These are phyloP conservation scores for Tringa solitaria DNA, from an alignment of 2,113 vertebrate genomes.

Conservation along the genomic window DNA sequence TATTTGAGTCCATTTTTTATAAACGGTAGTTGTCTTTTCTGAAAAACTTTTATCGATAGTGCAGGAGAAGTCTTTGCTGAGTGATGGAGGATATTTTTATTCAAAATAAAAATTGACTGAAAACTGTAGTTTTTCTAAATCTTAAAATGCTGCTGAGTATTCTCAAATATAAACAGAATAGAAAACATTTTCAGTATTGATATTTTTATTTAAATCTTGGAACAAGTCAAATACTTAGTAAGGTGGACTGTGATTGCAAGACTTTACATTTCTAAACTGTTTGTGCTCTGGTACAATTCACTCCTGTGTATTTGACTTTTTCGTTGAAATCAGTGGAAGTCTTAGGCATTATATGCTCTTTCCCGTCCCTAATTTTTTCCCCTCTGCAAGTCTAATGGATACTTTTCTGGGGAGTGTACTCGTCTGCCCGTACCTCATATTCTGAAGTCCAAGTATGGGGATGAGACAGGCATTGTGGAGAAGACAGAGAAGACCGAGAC, in stretches of 20 bases:
- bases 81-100: slow-evolving; percentile 38
- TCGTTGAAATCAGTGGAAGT: not conserved
- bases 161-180: not conserved
- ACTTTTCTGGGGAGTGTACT: not conserved
- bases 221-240: not conserved
- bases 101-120: slow-evolving; percentile 45
- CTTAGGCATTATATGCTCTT: not conserved
- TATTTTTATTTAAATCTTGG: not conserved
- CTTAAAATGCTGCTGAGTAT: not conserved
- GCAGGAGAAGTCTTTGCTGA: slow-evolving; percentile 4
- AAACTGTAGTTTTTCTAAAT: slow-evolving; percentile 1
- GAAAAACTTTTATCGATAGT: slow-evolving; percentile 56
- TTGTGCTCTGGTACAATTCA: not conserved
- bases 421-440: not conserved
- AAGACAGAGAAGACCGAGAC: not conserved
- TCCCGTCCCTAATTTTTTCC: not conserved
- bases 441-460: not conserved
- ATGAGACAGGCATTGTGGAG: not conserved
- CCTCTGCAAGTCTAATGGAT: not conserved
- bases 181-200: not conserved
- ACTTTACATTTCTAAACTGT: not conserved
- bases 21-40: slow-evolving; percentile 64
- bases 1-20: slow-evolving; percentile 62
- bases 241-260: not conserved
- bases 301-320: not conserved